phyloP scores from a whole-genome alignment of 2,113 vertebrate species.

The Ascaphus truei region DNA sequence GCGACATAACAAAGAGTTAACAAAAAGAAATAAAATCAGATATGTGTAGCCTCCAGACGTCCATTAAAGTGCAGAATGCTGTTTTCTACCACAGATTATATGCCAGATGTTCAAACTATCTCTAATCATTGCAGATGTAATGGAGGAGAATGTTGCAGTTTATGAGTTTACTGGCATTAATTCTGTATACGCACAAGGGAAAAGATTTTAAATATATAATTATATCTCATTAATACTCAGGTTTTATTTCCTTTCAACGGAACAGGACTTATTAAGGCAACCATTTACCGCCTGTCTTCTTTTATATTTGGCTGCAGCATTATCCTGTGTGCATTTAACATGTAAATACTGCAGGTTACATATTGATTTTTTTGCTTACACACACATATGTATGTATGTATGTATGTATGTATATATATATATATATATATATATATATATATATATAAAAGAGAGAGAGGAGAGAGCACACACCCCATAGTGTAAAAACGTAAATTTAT shows the following conservation, averaged over 20 bases:
- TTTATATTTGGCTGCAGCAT: constrained; percentile 55
- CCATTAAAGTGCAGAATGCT: constrained; percentile 90
- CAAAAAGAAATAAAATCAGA: constrained; percentile 79
- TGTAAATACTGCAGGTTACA: constrained; percentile 50
- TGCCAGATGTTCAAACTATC: constrained; percentile 95
- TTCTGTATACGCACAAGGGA: constrained; percentile 91
- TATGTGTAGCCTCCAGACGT: constrained; percentile 92
- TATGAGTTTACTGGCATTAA: constrained; percentile 92
- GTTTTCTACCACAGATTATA: constrained; percentile 92
- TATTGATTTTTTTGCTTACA: not conserved
- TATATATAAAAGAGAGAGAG: no score
- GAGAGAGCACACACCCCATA: no score
- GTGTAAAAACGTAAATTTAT: no score
- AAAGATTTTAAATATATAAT: constrained; percentile 93
- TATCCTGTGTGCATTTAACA: constrained; percentile 54
- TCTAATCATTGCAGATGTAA: constrained; percentile 98
- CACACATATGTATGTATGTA: not conserved
- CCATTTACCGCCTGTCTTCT: constrained; percentile 77
- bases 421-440: no score
- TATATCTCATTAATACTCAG: constrained; percentile 94
- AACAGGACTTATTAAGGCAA: constrained; percentile 86
- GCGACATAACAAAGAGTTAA: constrained; percentile 75
- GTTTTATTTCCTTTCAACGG: constrained; percentile 85
- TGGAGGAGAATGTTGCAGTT: constrained; percentile 97
- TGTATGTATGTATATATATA: no score